Evolutionary conservation across 2,797 vertebrate species (phyloP), one percentile per base, ranked within the genome.

Genomic region (Acrossocheilus wenchowensis): DNA sequence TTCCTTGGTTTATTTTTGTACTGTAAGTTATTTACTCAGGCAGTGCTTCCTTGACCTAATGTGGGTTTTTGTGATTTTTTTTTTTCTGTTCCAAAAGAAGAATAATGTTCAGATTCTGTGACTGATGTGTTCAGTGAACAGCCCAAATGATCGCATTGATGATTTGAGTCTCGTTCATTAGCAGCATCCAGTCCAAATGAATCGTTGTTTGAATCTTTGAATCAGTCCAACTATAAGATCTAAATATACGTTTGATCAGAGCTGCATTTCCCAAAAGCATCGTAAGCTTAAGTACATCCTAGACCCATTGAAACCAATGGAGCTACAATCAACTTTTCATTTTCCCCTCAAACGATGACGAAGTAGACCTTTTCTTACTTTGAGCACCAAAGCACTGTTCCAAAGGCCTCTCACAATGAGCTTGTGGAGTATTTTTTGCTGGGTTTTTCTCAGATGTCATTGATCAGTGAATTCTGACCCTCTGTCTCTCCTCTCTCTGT

Each of bases 401-500:
- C 17, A 50, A 7, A n/a, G 52, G 36, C 11, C 30, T 15, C 77
- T 39, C 14, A 43, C 6, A 26, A 5, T 66, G 6, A 43, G 7
- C 66, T 10, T 19, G n/a, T 12, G 8, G n/a, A 12, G n/a, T 26
- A 2, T 62, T 12, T 17, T 62, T 62, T 26, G 30, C 1, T 68
- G 30, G 7, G 17, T 68, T 36, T 64, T 39, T 21, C 17, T 69
- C 15, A 41, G 30, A 62, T 48, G 9, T 85, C 19, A 48, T 45
- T 54, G 34, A 30, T 60, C 19, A 41, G 50, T 26, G 30, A n/a
- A 23, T 78, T 64, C 54, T 62, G 23, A 75, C 43, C 12, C 14
- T 9, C 54, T 30, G 79, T 11, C 7, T 86, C 69, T 64, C 54
- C 86, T 88, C 88, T 94, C 93, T 57, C 4, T 78, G 19, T 87